Evolutionary conservation across 2,797 vertebrate genomes (phyloP).

Genomic region (Dromococcyx pavoninus): DNA sequence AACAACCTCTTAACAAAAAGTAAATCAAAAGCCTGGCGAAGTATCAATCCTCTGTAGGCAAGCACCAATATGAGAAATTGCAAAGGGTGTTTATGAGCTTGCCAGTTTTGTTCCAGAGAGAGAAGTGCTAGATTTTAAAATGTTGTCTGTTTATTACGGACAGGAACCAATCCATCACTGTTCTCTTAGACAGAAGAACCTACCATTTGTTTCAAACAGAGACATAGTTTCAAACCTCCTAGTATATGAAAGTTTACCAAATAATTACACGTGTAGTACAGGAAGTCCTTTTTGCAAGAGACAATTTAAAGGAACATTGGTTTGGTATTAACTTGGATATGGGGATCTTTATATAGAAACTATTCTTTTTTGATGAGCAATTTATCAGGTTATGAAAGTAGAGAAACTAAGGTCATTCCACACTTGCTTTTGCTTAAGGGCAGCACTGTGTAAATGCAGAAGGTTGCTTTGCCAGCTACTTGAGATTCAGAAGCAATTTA

Average conservation of each 20-base stretch:
- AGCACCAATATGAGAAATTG: neutral
- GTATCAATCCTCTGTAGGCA: neutral
- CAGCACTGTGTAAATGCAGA: constrained; percentile 11
- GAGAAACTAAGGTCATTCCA: constrained; percentile 24
- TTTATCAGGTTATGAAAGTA: constrained; percentile 42
- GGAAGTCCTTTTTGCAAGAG: constrained; percentile 12
- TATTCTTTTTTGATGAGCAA: neutral
- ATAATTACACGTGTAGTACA: neutral
- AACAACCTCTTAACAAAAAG: neutral
- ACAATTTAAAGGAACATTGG: constrained; percentile 37
- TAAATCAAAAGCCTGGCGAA: neutral
- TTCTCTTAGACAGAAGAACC: neutral
- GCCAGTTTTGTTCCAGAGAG: neutral
- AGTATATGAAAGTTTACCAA: constrained; percentile 3
- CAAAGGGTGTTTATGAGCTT: neutral
- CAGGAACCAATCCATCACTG: neutral
- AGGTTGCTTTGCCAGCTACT: neutral
- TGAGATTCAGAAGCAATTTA: constrained; percentile 17
- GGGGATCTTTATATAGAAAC: constrained; percentile 21
- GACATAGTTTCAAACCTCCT: neutral
- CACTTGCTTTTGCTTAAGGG: constrained; percentile 26
- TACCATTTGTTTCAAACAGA: neutral
- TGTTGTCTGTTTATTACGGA: neutral
- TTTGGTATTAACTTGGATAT: constrained; percentile 25
- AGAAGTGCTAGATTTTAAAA: neutral